Percentiles rank a stretch among this genome's conserved stretches.
phyloP scores from a whole-genome alignment of 2,888 invertebrate genomes.

The Emesis castigata region DNA sequence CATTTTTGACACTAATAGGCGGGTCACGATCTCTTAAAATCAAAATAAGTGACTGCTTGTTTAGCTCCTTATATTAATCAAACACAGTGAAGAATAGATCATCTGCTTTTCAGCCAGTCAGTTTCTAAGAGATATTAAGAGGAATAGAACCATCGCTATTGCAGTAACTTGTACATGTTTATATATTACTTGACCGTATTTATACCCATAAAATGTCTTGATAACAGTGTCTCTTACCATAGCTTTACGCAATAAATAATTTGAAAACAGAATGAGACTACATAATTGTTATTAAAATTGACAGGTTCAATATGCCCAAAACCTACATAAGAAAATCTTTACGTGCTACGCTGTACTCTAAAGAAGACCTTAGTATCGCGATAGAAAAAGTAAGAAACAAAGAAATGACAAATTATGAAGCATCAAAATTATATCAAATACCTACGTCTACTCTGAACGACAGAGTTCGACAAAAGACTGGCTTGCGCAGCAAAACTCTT shows the following conservation, averaged over 20 bases:
- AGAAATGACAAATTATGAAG: slow-evolving; percentile 44
- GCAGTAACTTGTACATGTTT: too few species aligned
- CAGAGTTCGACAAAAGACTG: slow-evolving; percentile 33
- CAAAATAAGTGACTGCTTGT: too few species aligned
- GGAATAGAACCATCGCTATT: too few species aligned
- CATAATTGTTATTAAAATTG: slow-evolving; percentile 5
- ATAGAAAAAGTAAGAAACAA: slow-evolving; percentile 38
- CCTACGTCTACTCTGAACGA: slow-evolving; percentile 45
- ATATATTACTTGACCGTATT: too few species aligned
- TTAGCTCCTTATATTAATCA: too few species aligned
- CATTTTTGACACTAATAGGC: too few species aligned
- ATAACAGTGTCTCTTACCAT: not conserved
- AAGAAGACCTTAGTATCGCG: slow-evolving; percentile 31
- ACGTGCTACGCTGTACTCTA: slow-evolving; percentile 32
- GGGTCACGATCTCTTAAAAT: too few species aligned
- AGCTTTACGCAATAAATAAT: not conserved
- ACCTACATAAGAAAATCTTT: slow-evolving; percentile 36
- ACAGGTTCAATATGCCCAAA: slow-evolving; percentile 32
- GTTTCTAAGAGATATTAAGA: not conserved
- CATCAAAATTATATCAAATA: slow-evolving; percentile 42
- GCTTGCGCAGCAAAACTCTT: slow-evolving; percentile 30
- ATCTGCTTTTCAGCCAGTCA: not conserved
- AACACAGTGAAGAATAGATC: not conserved
- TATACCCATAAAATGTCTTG: too few species aligned
- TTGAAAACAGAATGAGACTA: not conserved